Evolutionary conservation across 1,140 invertebrate species (phyloP).

Genomic region (Propsilocerus akamusi): DNA sequence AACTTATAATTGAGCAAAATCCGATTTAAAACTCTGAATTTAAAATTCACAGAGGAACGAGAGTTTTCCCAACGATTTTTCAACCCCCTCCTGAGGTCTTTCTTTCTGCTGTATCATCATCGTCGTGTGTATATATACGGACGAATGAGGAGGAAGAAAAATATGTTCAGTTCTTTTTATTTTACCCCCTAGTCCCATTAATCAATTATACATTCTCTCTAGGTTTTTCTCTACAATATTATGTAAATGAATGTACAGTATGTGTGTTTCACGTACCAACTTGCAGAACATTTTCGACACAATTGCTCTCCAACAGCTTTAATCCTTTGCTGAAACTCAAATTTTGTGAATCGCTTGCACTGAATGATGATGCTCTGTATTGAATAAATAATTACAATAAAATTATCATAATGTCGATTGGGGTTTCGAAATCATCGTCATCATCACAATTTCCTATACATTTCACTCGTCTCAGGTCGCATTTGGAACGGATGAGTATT

Average conservation of each 20-base stretch:
- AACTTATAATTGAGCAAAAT: too few relatives aligned
- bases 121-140: neutral
- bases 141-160: neutral
- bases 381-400: slow-evolving; percentile 4
- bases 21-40: slow-evolving; percentile 3
- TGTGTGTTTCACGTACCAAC: slow-evolving; percentile 51
- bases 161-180: neutral
- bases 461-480: too few relatives aligned
- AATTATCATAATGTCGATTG: slow-evolving; percentile 3
- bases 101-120: neutral
- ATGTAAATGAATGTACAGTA: slow-evolving; percentile 3
- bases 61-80: neutral
- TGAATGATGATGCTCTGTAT: slow-evolving; percentile 11
- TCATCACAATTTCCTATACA: neutral
- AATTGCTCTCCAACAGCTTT: slow-evolving; percentile 56
- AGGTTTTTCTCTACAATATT: neutral
- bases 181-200: slow-evolving; percentile 4
- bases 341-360: slow-evolving; percentile 44
- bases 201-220: slow-evolving; percentile 3
- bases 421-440: neutral
- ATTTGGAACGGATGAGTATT: too few relatives aligned
- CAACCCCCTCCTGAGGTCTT: neutral
- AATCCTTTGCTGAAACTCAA: slow-evolving; percentile 70
- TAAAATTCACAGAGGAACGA: neutral
- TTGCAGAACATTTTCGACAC: slow-evolving; percentile 70